Evolutionary conservation across 30 jellyfish, hydroid and myxozoan species (phyloP).

Genomic region (Aurelia coerulea): DNA sequence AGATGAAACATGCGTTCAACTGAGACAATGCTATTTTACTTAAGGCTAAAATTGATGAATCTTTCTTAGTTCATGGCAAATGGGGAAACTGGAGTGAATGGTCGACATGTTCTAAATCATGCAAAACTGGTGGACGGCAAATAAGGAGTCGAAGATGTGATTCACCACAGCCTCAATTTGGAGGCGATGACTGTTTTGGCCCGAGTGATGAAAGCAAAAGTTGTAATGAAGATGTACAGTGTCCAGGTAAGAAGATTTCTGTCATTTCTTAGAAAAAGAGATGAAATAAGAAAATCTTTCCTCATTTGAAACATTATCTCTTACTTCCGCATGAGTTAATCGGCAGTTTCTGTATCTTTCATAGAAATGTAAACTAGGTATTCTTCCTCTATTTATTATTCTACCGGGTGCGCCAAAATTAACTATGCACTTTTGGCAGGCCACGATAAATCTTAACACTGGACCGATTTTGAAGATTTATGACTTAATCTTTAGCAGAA

Average conservation of each 20-base stretch:
- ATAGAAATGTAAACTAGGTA: too few relatives aligned
- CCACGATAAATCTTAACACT: too few relatives aligned
- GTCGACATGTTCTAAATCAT: conserved; percentile 46
- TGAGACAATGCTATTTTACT: too few relatives aligned
- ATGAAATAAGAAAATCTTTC: neutral
- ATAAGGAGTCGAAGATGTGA: conserved; percentile 33
- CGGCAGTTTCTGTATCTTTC: too few relatives aligned
- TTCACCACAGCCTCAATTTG: conserved; percentile 51
- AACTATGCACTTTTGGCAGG: too few relatives aligned
- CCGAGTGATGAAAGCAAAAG: conserved; percentile 37
- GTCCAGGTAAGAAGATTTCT: conserved; percentile 33
- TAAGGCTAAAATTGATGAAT: too few relatives aligned
- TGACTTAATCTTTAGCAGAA: too few relatives aligned
- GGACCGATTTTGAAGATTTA: too few relatives aligned
- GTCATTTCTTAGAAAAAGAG: neutral
- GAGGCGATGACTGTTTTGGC: conserved; percentile 36
- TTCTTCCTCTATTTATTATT: too few relatives aligned
- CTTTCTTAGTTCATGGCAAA: conserved; percentile 21
- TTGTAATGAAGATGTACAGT: conserved; percentile 22
- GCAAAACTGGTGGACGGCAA: conserved; percentile 43
- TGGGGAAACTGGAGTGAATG: conserved; percentile 56
- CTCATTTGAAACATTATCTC: neutral
- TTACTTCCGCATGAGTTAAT: too few relatives aligned
- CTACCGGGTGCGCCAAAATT: too few relatives aligned
- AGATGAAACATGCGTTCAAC: too few relatives aligned